Evolutionary conservation across 2,113 vertebrate species (phyloP).

Genomic region (Marcusenius ussheri): DNA sequence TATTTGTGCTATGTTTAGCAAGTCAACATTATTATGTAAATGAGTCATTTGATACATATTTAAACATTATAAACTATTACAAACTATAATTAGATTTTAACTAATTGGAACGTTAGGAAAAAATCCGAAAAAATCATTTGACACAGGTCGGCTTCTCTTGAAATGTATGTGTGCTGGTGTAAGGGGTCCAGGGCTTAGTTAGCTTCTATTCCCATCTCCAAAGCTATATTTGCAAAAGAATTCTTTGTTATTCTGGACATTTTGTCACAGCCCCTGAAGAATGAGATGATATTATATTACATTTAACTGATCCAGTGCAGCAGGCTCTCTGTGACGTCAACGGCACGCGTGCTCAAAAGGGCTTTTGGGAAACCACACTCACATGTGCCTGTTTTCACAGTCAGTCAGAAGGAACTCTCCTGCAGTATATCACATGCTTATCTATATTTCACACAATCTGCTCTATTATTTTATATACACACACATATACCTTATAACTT

Average conservation of each 20-base stretch:
- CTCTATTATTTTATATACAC: not conserved
- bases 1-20: not conserved
- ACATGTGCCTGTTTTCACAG: not conserved
- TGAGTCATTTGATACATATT: not conserved
- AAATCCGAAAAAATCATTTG: not conserved
- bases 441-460: not conserved
- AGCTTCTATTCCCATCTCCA: not conserved
- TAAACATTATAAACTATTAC: not conserved
- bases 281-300: not conserved
- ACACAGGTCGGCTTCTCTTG: not conserved
- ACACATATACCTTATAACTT: too few species aligned
- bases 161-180: not conserved
- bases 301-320: not conserved
- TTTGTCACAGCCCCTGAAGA: not conserved
- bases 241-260: not conserved
- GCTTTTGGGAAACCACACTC: not conserved
- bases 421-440: not conserved
- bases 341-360: not conserved
- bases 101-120: not conserved
- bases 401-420: not conserved
- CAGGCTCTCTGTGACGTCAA: not conserved
- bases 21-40: not conserved
- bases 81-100: not conserved
- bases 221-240: not conserved
- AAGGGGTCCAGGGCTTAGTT: not conserved